Percentiles rank a stretch among this genome's conserved stretches.
Evolutionary conservation across 2,888 invertebrate species (phyloP).

Genomic region (Miltochrista miniata): DNA sequence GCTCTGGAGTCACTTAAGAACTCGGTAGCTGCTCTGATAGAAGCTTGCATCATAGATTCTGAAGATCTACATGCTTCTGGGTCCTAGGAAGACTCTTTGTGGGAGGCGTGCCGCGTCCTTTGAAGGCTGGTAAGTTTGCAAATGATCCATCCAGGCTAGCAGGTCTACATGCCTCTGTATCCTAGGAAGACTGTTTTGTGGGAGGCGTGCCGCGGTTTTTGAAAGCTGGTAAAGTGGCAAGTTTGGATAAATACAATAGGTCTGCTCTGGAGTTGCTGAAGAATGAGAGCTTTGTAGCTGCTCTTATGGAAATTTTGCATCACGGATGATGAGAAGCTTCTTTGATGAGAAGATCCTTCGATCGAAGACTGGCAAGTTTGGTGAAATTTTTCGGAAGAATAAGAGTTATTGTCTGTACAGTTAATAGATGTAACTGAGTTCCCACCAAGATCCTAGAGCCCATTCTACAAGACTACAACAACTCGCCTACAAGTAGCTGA

Average conservation of each 20-base stretch:
- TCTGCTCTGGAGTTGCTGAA: no score
- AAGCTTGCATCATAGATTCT: conserved; percentile 98
- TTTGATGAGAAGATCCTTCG: conserved; percentile 99
- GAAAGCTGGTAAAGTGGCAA: conserved; percentile 90
- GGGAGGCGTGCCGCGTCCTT: conserved; percentile 99
- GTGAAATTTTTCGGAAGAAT: no score
- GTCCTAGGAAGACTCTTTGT: conserved; percentile 99
- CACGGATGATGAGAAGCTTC: conserved; percentile 99
- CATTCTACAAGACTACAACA: no score
- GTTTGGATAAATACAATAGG: no score
- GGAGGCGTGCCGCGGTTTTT: conserved; percentile 99
- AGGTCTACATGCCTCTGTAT: conserved; percentile 98
- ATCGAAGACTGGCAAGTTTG: conserved; percentile 94
- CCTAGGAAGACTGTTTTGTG: conserved; percentile 99
- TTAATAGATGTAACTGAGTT: no score
- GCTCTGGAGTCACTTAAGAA: no score
- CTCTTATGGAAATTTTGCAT: conserved; percentile 98
- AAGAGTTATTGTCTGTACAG: no score
- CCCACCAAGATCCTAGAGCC: no score
- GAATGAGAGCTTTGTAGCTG: conserved; percentile 98
- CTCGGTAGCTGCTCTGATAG: conserved; percentile 98
- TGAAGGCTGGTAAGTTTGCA: conserved; percentile 92
- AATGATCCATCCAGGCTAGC: no score
- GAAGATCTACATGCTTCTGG: conserved; percentile 98
- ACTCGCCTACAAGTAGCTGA: no score